A percentile compares a stretch with the other conserved stretches of the same genome.
Conservation (phyloP, 2,113 vertebrate species). For the Sclerurus mexicanus region DNA sequence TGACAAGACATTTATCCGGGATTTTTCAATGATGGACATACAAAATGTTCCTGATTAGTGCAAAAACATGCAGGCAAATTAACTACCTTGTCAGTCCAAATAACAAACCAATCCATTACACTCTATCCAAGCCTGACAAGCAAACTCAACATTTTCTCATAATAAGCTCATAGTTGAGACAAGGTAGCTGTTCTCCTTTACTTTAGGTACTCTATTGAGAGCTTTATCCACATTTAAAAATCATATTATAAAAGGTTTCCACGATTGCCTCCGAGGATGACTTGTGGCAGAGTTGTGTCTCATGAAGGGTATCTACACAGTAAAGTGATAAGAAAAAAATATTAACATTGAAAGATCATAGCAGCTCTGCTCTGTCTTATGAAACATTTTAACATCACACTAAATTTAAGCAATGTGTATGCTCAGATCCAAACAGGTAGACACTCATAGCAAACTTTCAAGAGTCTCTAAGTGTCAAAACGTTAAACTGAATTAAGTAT, state of each 20-base stretch:
- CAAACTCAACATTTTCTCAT: conserved; percentile 70
- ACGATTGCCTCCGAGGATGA: conserved; percentile 82
- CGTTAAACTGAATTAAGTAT: background rate
- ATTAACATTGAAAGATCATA: conserved; percentile 82
- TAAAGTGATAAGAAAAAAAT: conserved; percentile 85
- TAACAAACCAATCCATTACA: conserved; percentile 77
- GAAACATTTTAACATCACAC: conserved; percentile 76
- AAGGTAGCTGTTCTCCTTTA: conserved; percentile 80
- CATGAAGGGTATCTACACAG: conserved; percentile 85
- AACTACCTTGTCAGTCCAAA: conserved; percentile 77
- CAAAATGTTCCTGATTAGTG: conserved; percentile 74
- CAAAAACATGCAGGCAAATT: conserved; percentile 70
- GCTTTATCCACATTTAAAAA: conserved; percentile 80
- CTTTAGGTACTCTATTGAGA: conserved; percentile 75
- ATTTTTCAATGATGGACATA: conserved; percentile 75
- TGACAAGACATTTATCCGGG: conserved; percentile 74
- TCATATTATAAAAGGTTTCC: conserved; percentile 81
- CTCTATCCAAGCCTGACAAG: conserved; percentile 77
- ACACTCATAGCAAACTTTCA: background rate
- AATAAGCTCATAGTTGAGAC: conserved; percentile 72
- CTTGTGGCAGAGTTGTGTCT: conserved; percentile 83
- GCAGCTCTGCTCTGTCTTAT: conserved; percentile 74
- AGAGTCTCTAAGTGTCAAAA: background rate
- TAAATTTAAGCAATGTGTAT: conserved; percentile 63
- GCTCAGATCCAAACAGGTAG: conserved; percentile 42